A percentile compares a stretch with the other conserved stretches of the same genome.
phyloP scores from a whole-genome alignment of 2,797 vertebrate species.

The Tangara arthus region DNA sequence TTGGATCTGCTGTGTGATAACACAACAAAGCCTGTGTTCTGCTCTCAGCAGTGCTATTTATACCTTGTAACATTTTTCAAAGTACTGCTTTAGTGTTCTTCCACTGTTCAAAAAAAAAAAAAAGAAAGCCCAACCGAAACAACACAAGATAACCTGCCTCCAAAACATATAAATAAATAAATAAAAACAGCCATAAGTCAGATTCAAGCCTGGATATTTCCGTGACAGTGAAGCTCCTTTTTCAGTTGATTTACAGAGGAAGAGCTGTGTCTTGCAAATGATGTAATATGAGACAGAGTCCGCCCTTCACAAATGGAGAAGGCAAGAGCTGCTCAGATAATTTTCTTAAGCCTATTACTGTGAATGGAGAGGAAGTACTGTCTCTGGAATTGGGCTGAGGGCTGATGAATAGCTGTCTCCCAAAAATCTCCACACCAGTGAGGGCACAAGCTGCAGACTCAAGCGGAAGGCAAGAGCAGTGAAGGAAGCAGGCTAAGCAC shows the following conservation, averaged over 20 bases:
- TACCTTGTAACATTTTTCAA: constrained; percentile 43
- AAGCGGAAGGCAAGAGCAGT: neutral
- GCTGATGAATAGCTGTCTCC: neutral
- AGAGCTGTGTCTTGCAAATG: neutral
- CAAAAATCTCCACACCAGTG: neutral
- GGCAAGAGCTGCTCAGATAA: neutral
- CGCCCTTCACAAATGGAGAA: neutral
- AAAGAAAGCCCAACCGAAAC: neutral
- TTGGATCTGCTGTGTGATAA: constrained; percentile 57
- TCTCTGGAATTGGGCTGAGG: neutral
- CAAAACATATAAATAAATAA: neutral
- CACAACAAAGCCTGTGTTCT: constrained; percentile 56
- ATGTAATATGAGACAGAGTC: neutral
- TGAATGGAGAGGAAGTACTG: neutral
- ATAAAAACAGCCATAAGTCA: neutral
- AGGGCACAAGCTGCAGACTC: neutral
- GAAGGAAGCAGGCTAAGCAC: neutral
- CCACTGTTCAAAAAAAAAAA: neutral
- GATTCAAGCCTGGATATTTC: neutral
- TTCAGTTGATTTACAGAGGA: neutral
- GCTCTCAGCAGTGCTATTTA: constrained; percentile 47
- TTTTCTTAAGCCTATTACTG: neutral
- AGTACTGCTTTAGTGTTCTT: constrained; percentile 14
- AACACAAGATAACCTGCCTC: neutral
- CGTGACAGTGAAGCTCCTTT: neutral